Conservation (phyloP, 1,140 invertebrate species). For the Papilio polytes region DNA sequence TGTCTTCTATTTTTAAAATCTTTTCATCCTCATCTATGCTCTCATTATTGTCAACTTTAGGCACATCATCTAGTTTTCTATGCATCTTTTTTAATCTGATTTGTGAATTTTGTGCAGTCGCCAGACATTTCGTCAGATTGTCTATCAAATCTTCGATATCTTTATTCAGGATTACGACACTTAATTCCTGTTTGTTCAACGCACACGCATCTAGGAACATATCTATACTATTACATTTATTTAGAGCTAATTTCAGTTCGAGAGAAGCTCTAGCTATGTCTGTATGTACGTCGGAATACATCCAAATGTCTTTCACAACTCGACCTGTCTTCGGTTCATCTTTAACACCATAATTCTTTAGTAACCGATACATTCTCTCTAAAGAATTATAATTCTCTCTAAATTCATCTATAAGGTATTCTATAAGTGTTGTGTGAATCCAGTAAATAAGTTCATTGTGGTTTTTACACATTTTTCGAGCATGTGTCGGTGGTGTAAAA, state of each 20-base stretch:
- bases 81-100: slow-evolving; percentile 71
- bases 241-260: slow-evolving; percentile 69
- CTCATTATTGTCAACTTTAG: slow-evolving; percentile 41
- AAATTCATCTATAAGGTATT: slow-evolving; percentile 61
- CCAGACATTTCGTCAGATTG: slow-evolving; percentile 63
- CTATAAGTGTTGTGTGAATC: slow-evolving; percentile 68
- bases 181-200: slow-evolving; percentile 64
- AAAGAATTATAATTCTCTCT: slow-evolving; percentile 64
- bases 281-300: slow-evolving; percentile 72
- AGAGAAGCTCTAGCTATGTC: slow-evolving; percentile 66
- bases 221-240: slow-evolving; percentile 69
- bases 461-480: slow-evolving; percentile 65
- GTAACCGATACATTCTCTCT: slow-evolving; percentile 72
- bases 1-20: slow-evolving; percentile 69
- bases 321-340: slow-evolving; percentile 60
- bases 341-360: slow-evolving; percentile 68
- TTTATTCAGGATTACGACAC: slow-evolving; percentile 64
- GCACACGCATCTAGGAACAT: slow-evolving; percentile 74
- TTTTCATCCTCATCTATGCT: slow-evolving; percentile 45
- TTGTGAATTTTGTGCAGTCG: slow-evolving; percentile 67
- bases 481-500: slow-evolving; percentile 52
- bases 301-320: slow-evolving; percentile 63
- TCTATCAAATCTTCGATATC: slow-evolving; percentile 75
- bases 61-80: slow-evolving; percentile 52
- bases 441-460: slow-evolving; percentile 77